Base-by-base conservation (phyloP, 2,797 vertebrate genomes). In the Aphelocoma californica region DNA sequence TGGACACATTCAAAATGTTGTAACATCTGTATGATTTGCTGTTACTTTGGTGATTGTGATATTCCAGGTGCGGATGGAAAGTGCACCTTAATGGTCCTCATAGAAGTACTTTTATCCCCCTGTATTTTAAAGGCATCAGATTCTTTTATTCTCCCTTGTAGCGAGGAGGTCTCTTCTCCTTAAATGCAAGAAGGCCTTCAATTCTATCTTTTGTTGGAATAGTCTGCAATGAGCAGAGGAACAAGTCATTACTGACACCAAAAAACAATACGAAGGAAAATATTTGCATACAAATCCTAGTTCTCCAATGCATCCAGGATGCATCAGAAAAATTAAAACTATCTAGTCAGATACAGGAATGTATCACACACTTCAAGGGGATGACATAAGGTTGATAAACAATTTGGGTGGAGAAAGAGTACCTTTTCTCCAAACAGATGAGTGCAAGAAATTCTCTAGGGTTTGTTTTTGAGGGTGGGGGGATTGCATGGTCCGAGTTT, bases 141-240 rank as follows among this genome's bases (percentile, higher is more conserved):
- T 85, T 92, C 90, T 89, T 90, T 70, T 98, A 99, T 95, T 99
- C 99, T 88, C 99, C 99, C 95, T 99, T 99, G 95, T 88, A 99
- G 65, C 97, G 97, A 93, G 99, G 99, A 74, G 97, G 96, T 86
- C 99, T 98, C 96, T 99, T 99, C 97, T 99, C 99, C 97, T 99
- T 99, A 98, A 99, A 99, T 5, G 99, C 99, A 93, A 98, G 97
- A 96, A 99, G 98, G 93, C 99, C 99, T 98, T 99, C 99, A 95
- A 99, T 95, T 74, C 99, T 98, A 97, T 99, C 99, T 97, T 99
- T 99, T 19, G 99, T 99, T 78, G 99, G 98, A 86, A 99, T 99
- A 93, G 99, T 99, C 99, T 99, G 95, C 53, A 97, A 98, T 75
- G 58, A 97, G 92, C 44, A 97, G 91, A 96, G 72, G 15, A 86